phyloP scores from a whole-genome alignment of 2,113 vertebrate genomes.

The Dromiciops gliroides region DNA sequence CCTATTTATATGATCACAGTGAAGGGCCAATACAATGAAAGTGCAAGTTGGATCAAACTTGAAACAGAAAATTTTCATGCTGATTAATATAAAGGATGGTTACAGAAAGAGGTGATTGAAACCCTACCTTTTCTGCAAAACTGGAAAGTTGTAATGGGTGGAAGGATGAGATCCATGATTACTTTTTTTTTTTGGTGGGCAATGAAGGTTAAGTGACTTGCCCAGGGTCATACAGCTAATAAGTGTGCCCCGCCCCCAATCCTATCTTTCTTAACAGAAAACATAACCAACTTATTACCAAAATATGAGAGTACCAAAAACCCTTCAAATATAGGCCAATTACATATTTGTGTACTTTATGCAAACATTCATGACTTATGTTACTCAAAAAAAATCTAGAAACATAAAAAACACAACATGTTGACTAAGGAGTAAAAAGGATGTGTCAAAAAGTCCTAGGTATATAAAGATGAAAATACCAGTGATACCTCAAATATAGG shows the following conservation, averaged over 20 bases:
- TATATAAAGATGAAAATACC: too few relatives aligned
- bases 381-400: too few relatives aligned
- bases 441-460: too few relatives aligned
- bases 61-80: neutral
- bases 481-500: too few relatives aligned
- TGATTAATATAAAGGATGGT: neutral
- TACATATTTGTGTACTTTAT: neutral
- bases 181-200: too few relatives aligned
- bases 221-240: too few relatives aligned
- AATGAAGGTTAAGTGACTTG: too few relatives aligned
- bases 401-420: too few relatives aligned
- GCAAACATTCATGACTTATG: neutral
- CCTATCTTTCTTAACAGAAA: neutral
- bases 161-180: neutral
- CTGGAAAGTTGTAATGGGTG: neutral
- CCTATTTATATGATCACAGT: neutral
- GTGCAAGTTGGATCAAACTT: neutral
- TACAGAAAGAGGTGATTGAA: neutral
- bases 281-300: neutral
- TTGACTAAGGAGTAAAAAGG: too few relatives aligned
- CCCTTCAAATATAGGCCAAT: neutral
- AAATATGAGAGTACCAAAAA: neutral
- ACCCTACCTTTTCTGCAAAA: neutral
- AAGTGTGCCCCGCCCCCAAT: too few relatives aligned
- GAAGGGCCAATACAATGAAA: neutral